phyloP scores from a whole-genome alignment of 2,888 invertebrate species.

The Thumatha senex region DNA sequence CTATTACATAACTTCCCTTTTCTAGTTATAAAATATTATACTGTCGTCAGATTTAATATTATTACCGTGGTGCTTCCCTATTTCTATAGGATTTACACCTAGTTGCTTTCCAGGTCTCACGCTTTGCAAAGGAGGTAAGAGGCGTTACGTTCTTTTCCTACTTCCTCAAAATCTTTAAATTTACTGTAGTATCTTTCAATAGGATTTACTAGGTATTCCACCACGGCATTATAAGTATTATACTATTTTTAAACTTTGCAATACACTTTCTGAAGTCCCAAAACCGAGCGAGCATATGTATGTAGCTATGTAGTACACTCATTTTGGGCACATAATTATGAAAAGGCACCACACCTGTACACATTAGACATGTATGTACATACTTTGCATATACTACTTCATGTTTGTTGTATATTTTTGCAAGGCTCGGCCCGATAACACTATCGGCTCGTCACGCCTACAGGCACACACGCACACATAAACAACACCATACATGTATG shows the following conservation, averaged over 20 bases:
- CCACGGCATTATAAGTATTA: neutral
- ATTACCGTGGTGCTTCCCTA: too few relatives aligned
- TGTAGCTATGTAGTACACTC: conserved; percentile 22
- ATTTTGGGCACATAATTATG: conserved; percentile 52
- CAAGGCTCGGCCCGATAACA: conserved; percentile 75
- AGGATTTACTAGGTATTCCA: too few relatives aligned
- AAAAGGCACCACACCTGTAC: conserved; percentile 51
- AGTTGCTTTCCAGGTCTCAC: too few relatives aligned
- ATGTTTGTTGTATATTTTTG: conserved; percentile 81
- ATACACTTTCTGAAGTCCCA: neutral
- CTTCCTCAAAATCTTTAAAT: too few relatives aligned
- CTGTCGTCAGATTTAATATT: too few relatives aligned
- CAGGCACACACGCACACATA: conserved; percentile 54
- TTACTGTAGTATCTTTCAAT: too few relatives aligned
- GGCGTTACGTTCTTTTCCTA: too few relatives aligned
- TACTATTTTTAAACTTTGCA: conserved; percentile 3
- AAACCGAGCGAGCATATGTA: neutral
- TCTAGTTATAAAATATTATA: too few relatives aligned
- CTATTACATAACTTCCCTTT: too few relatives aligned
- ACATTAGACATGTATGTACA: conserved; percentile 17
- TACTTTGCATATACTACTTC: conserved; percentile 10
- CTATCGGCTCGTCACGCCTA: conserved; percentile 76
- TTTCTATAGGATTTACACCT: too few relatives aligned
- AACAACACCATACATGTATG: conserved; percentile 12
- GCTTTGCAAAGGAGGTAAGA: too few relatives aligned